These are phyloP conservation scores for Ceratosolen solmsi DNA, from an alignment of 1,140 invertebrate genomes.

Conservation along the genomic window DNA sequence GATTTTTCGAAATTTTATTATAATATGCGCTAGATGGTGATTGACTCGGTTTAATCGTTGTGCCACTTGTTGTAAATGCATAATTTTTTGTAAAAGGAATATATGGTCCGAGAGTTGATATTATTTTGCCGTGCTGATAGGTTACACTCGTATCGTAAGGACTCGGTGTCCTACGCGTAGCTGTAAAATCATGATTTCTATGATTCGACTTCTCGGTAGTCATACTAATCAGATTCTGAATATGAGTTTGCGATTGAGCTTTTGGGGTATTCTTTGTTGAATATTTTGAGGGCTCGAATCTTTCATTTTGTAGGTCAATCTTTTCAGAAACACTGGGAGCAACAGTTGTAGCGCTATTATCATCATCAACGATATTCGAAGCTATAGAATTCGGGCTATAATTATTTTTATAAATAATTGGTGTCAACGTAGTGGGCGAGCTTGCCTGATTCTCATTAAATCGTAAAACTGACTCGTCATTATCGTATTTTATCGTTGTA, in stretches of 20 bases:
- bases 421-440: slow-evolving; percentile 27
- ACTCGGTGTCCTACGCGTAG: slow-evolving; percentile 57
- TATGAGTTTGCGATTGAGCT: slow-evolving; percentile 53
- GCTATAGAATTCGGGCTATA: slow-evolving; percentile 23
- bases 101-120: slow-evolving; percentile 66
- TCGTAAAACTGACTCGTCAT: not conserved
- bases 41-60: slow-evolving; percentile 58
- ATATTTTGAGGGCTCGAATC: slow-evolving; percentile 39
- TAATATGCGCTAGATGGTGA: slow-evolving; percentile 57
- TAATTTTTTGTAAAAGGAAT: slow-evolving; percentile 70
- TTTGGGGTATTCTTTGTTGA: slow-evolving; percentile 51
- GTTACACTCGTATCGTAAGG: slow-evolving; percentile 66
- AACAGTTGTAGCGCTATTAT: not conserved
- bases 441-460: slow-evolving; percentile 20
- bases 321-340: not conserved
- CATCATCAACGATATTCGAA: slow-evolving; percentile 22
- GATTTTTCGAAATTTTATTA: slow-evolving; percentile 55
- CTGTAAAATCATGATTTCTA: slow-evolving; percentile 51
- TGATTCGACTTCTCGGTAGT: slow-evolving; percentile 64
- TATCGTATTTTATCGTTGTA: slow-evolving; percentile 18
- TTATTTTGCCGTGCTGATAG: slow-evolving; percentile 64
- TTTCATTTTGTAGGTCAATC: not conserved
- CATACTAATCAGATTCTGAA: slow-evolving; percentile 59
- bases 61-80: slow-evolving; percentile 61
- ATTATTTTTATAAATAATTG: slow-evolving; percentile 18